These are phyloP conservation scores for Drosophila seguyi DNA, from an alignment of 1,140 invertebrate genomes.

Conservation along the genomic window DNA sequence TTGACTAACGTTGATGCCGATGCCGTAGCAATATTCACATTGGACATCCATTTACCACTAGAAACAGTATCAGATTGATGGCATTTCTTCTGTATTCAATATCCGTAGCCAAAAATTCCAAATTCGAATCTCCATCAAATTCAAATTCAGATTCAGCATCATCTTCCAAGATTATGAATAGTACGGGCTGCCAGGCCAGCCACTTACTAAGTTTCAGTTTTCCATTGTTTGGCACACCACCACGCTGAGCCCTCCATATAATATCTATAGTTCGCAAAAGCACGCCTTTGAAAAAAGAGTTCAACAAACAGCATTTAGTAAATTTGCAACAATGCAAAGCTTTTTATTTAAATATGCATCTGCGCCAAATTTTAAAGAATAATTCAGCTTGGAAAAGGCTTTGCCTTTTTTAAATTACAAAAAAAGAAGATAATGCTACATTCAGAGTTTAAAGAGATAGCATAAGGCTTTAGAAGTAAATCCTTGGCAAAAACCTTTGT, in stretches of 20 bases:
- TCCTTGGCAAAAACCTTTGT: background rate
- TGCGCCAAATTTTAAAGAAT: conserved; percentile 13
- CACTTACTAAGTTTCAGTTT: conserved; percentile 19
- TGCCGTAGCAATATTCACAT: conserved; percentile 25
- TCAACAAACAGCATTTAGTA: conserved; percentile 4
- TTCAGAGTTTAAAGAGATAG: background rate
- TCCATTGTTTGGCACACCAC: conserved; percentile 13
- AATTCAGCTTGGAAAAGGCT: conserved; percentile 22
- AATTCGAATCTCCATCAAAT: conserved; percentile 44
- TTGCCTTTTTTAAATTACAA: conserved; percentile 15
- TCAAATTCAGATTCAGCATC: conserved; percentile 15
- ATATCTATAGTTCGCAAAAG: conserved; percentile 1
- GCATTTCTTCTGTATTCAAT: conserved; percentile 13
- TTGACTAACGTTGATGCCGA: conserved; percentile 41
- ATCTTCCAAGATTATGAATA: conserved; percentile 11
- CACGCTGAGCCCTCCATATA: background rate
- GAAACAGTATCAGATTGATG: conserved; percentile 11
- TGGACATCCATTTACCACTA: conserved; percentile 32
- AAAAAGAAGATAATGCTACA: background rate
- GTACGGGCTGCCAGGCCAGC: background rate
- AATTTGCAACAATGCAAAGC: conserved; percentile 32
- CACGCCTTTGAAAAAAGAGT: conserved; percentile 13
- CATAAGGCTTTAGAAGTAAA: background rate
- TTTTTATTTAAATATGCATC: conserved; percentile 52
- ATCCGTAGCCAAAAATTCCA: conserved; percentile 55